phyloP scores from a whole-genome alignment of 2,113 vertebrate genomes.

The Oncorhynchus mykiss region DNA sequence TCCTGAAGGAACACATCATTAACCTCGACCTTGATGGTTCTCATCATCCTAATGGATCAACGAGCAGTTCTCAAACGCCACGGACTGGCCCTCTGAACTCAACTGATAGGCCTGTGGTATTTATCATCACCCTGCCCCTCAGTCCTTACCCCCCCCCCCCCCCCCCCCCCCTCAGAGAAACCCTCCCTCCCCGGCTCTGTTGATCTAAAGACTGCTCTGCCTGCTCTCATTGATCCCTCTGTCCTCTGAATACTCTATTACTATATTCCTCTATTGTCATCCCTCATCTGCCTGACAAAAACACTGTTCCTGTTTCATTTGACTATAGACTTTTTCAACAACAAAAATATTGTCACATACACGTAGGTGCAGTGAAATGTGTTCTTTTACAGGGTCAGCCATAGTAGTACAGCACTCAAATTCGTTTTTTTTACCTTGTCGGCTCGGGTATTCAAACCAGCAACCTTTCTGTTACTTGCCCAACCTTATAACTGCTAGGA shows the following conservation, averaged over 20 bases:
- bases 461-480: too few species aligned
- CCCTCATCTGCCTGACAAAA: slow-evolving; percentile 25
- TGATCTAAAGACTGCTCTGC: too few species aligned
- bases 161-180: slow-evolving; percentile 29
- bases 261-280: slow-evolving; percentile 27
- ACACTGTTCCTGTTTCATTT: slow-evolving; percentile 5
- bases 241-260: neutral
- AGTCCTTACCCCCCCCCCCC: slow-evolving; percentile 27
- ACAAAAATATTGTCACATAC: too few species aligned
- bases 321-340: neutral
- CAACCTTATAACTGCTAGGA: too few species aligned
- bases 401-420: too few species aligned
- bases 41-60: slow-evolving; percentile 37
- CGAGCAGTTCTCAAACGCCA: slow-evolving; percentile 33
- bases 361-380: too few species aligned
- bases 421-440: too few species aligned
- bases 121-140: slow-evolving; percentile 44
- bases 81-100: slow-evolving; percentile 39
- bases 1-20: slow-evolving; percentile 19
- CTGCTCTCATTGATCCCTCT: slow-evolving; percentile 43
- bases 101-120: slow-evolving; percentile 35
- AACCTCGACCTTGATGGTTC: slow-evolving; percentile 48
- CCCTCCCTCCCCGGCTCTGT: neutral
- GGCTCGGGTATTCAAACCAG: too few species aligned
- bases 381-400: too few species aligned